phyloP scores from a whole-genome alignment of 2,113 vertebrate genomes.

The Lichenostomus cassidix region DNA sequence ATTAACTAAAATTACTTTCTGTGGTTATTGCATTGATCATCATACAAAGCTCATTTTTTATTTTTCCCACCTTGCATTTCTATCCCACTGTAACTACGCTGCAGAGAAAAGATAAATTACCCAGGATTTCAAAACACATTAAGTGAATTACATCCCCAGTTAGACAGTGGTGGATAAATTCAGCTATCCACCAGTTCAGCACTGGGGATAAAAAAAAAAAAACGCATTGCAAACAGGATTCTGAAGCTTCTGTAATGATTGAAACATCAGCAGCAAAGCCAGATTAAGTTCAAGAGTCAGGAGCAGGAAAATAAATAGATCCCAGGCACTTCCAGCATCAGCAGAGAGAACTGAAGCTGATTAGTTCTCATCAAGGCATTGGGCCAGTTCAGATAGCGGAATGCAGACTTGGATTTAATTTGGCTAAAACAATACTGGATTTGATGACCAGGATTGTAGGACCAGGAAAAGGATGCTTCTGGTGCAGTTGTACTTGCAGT shows the following conservation, averaged over 20 bases:
- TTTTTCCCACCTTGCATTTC: slow-evolving; percentile 29
- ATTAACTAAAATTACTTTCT: slow-evolving; percentile 32
- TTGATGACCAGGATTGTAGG: background rate
- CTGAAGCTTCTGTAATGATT: slow-evolving; percentile 20
- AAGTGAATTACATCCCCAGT: slow-evolving; percentile 74
- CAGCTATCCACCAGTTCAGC: slow-evolving; percentile 66
- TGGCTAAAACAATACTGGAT: background rate
- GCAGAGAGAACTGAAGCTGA: background rate
- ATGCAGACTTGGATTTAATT: background rate
- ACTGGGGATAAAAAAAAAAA: background rate
- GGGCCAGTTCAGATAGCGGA: background rate
- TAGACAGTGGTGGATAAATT: slow-evolving; percentile 71
- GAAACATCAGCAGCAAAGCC: slow-evolving; percentile 46
- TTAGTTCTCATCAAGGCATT: background rate
- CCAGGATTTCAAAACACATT: slow-evolving; percentile 68
- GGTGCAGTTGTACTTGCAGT: background rate
- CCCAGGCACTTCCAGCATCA: background rate
- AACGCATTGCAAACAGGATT: background rate
- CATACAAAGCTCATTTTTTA: background rate
- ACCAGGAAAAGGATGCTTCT: background rate
- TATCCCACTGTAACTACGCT: background rate
- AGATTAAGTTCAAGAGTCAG: slow-evolving; percentile 47
- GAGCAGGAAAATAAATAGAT: slow-evolving; percentile 40
- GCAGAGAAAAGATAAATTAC: slow-evolving; percentile 66
- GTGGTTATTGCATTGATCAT: slow-evolving; percentile 34